Base-by-base conservation (phyloP, 2,797 vertebrate genomes). In the Hydrocynus forskahlii region DNA sequence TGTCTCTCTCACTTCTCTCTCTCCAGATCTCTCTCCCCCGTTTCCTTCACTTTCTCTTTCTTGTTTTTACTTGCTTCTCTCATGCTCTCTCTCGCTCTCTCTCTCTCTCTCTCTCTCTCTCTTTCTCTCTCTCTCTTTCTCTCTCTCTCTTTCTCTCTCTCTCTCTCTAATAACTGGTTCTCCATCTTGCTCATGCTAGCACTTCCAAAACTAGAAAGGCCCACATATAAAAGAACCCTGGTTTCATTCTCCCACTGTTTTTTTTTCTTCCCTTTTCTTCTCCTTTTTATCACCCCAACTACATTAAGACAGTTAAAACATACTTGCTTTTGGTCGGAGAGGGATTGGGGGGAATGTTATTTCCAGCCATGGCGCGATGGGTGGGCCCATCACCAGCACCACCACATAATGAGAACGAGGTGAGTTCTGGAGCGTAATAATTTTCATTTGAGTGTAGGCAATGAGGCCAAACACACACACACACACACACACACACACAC, bases 351-450 rank as follows among this genome's bases (percentile, higher is more conserved):
- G 45, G n/a, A 43, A 76, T 81, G 52, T 78, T 55, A 79, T 82
- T 74, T 84, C 81, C 78, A 48, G 35, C 70, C 78, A 77, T 73
- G 54, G 81, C 64, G 68, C 87, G 84, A 55, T 88, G 73, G 71
- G 68, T 83, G 84, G 78, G 88, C 60, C 60, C 25, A 79, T 82
- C 86, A 86, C 59, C 86, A 86, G 83, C 78, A 84, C 81, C 59
- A 76, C 70, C 88, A 88, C 91, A 86, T 93, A 94, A 93, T 92
- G 90, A 93, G 91, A 89, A 88, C 71, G 84, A 87, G 91, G 90
- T 93, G 87, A 92, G 88, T 88, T 89, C 89, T 89, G 80, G 89
- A 93, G 89, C 91, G 90, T 92, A 94, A 94, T 93, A 94, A 94
- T 93, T 94, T 93, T 93, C 90, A 92, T 92, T 92, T 92, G 89